These are phyloP conservation scores for Chaetura pelagica DNA, from an alignment of 2,113 vertebrate genomes.

Conservation along the genomic window DNA sequence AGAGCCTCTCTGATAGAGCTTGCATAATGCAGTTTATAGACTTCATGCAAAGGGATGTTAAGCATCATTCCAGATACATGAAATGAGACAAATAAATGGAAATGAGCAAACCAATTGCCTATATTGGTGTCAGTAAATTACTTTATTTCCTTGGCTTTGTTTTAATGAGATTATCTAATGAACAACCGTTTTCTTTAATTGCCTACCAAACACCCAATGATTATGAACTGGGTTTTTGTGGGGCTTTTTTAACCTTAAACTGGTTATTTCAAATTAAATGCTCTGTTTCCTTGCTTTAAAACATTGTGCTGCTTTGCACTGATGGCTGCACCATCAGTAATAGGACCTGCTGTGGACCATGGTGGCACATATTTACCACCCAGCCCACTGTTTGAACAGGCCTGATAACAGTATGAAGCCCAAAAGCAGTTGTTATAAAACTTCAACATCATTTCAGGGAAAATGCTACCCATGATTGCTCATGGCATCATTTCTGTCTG, in stretches of 20 bases:
- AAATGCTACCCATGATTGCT: not conserved
- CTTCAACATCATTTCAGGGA: not conserved
- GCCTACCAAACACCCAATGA: not conserved
- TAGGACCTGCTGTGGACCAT: not conserved
- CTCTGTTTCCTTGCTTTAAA: not conserved
- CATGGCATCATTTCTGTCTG: not conserved
- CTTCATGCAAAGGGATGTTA: not conserved
- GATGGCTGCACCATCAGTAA: not conserved
- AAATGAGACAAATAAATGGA: not conserved
- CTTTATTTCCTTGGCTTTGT: not conserved
- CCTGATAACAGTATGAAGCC: not conserved
- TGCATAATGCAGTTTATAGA: not conserved
- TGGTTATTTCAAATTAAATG: not conserved
- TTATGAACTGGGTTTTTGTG: not conserved
- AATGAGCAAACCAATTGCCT: not conserved
- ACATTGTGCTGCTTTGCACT: not conserved
- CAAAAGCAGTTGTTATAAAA: not conserved
- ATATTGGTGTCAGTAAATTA: not conserved
- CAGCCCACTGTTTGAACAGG: not conserved
- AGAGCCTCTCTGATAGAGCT: not conserved
- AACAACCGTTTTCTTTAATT: not conserved
- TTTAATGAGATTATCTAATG: not conserved
- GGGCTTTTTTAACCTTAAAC: not conserved
- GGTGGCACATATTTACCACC: not conserved
- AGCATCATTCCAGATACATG: not conserved